These are phyloP conservation scores for Euborellia annulipes DNA, from an alignment of 1,140 invertebrate species.

Conservation along the genomic window DNA sequence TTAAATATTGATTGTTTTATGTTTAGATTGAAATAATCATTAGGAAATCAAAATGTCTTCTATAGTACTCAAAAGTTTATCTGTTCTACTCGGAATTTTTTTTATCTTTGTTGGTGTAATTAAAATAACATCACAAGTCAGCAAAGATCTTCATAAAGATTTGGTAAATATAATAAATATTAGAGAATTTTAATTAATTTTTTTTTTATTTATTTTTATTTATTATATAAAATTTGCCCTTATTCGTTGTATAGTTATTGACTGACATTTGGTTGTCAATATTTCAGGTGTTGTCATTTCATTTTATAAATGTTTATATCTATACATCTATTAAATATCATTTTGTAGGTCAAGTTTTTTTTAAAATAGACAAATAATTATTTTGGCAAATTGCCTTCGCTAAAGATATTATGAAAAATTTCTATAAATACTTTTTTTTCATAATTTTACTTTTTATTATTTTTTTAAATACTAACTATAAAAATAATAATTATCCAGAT, in stretches of 20 bases:
- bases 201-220: slow-evolving; percentile 6
- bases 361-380: neutral
- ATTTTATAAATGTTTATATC: neutral
- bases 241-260: too few species aligned
- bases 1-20: too few species aligned
- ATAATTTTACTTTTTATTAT: too few species aligned
- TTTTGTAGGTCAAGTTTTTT: neutral
- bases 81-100: slow-evolving; percentile 81
- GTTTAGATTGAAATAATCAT: too few species aligned
- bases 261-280: neutral
- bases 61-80: slow-evolving; percentile 77
- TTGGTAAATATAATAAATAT: slow-evolving; percentile 51
- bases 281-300: neutral
- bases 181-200: slow-evolving; percentile 4
- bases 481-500: too few species aligned
- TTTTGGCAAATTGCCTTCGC: too few species aligned
- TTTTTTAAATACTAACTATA: too few species aligned
- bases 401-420: too few species aligned
- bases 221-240: too few species aligned
- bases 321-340: neutral
- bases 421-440: too few species aligned
- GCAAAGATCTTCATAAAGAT: slow-evolving; percentile 91
- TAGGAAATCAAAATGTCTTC: slow-evolving; percentile 26
- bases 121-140: slow-evolving; percentile 80
- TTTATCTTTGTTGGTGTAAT: slow-evolving; percentile 89